Evolutionary conservation across 2,888 invertebrate genomes (phyloP), one percentile per base, ranked within the genome.

Genomic region (Busseola fusca): DNA sequence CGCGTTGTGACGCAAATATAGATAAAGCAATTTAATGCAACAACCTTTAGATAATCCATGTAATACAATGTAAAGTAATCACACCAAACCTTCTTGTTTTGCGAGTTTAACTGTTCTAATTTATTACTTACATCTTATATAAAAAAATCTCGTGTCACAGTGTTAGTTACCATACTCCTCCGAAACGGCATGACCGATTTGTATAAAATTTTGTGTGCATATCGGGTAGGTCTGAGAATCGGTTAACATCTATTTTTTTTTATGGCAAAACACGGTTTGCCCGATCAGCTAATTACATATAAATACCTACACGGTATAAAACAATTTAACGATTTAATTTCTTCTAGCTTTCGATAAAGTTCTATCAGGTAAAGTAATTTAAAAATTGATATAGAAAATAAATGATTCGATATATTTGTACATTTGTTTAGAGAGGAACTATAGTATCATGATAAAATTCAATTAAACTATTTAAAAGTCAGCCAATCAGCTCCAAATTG

Each of bases 391-490:
- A 21, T 16, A 37, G 10, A 30, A 42, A 72, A 30, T 34, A 69
- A 21, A 56, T 25, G 5, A 45, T 27, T 25, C 25, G 10, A 16
- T 52, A 12, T 27, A 40, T 40, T 10, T 69, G 48, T 68, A 70
- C 30, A 68, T 70, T 50, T 40, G 0, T 50, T 50, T 7, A 25
- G 27, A 14, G 6, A 25, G 6, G 37, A 37, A 42, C 21, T 73
- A 16, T 40, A 14, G 37, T 37, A 21, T 30, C 12, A 50, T 45
- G 37, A 70, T 9, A 62, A 37, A 16, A 76, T 48, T 68, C 21
- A 12, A 68, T 68, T n/a, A 76, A 76, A 76, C 30, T 70, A 42
- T 72, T 48, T 42, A 6, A 45, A 54, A 12, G 27, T 74, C 10
- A 64, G n/a, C 27, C 25, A 40, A 52, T 52, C 42, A 37, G n/a